Evolutionary conservation across 1,140 invertebrate species (phyloP), one percentile per base, ranked within the genome.

Genomic region (silkworm (Bombyx mori)): DNA sequence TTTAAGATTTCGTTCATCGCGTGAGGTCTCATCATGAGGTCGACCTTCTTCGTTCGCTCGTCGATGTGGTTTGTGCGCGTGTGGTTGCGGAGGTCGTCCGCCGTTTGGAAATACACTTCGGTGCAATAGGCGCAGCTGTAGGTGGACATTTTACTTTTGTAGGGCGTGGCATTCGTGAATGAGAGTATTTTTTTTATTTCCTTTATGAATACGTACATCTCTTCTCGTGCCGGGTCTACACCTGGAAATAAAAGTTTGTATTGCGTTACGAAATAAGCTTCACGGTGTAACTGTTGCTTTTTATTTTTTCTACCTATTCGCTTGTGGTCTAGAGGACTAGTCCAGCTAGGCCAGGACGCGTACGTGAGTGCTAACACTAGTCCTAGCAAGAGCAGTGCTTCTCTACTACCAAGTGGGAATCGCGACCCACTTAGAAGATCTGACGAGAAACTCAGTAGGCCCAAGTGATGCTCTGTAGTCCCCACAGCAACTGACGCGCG

Each of bases 91-190:
- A 86, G 49, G 0, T 75, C 69, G 1, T 72, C 71, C 0, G 72
- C 51, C 8, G 77, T 71, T 3, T 79, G 72, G 53, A 79, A 83
- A 2, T 48, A n/a, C 0, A 60, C 68, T 0, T 71, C 68, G 4
- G 71, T 71, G 48, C 82, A 86, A 49, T 82, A 86, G 0, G 71
- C 70, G 52, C 82, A 86, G 44, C 70, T 73, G 47, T 77, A 82
- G 47, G 65, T 66, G 0, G 65, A 58, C 1, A 69, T 56, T 54
- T 72, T 75, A 0, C 73, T 73, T 58, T 78, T 86, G 58, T 75
- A 86, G 0, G 82, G 82, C 10, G 73, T 66, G 0, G 72, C 75
- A 44, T 82, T 84, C 0, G 80, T 86, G 50, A 70, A 74, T 0
- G 55, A 63, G 1, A 86, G 58, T 9, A 83, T 67, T 0, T 53